Evolutionary conservation across 2,797 vertebrate species (phyloP).

Genomic region (Cheirogaleus major): DNA sequence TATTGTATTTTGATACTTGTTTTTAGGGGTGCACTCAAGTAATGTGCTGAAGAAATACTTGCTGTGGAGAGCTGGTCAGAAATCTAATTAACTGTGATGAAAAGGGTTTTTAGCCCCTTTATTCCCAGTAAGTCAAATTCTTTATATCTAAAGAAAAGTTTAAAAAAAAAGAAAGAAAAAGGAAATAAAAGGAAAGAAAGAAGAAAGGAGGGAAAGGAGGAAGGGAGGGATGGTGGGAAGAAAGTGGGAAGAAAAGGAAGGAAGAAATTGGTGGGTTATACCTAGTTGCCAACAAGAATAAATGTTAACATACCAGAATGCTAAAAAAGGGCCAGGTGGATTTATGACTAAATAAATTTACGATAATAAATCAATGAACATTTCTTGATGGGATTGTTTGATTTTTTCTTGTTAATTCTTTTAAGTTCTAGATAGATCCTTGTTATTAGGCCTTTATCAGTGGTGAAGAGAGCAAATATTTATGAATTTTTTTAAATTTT

Average conservation of each 20-base stretch:
- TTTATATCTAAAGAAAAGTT: neutral
- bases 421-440: too few relatives aligned
- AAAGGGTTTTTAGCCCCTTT: slow-evolving; percentile 43
- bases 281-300: neutral
- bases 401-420: too few relatives aligned
- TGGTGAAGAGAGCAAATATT: neutral
- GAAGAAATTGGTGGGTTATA: neutral
- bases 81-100: slow-evolving; percentile 58
- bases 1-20: slow-evolving; percentile 59
- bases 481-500: neutral
- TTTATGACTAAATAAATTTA: neutral
- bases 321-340: neutral
- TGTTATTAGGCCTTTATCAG: too few relatives aligned
- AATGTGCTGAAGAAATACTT: slow-evolving; percentile 30
- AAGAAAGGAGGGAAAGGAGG: neutral
- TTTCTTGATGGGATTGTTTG: too few relatives aligned
- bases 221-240: neutral
- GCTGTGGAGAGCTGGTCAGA: neutral
- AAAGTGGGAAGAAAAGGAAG: neutral
- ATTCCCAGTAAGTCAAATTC: neutral
- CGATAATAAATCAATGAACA: neutral
- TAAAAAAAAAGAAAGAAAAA: neutral
- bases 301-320: neutral
- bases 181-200: too few relatives aligned
- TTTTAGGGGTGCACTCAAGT: neutral